Evolutionary conservation across 2,797 vertebrate genomes (phyloP).

Genomic region (Pterois miles): DNA sequence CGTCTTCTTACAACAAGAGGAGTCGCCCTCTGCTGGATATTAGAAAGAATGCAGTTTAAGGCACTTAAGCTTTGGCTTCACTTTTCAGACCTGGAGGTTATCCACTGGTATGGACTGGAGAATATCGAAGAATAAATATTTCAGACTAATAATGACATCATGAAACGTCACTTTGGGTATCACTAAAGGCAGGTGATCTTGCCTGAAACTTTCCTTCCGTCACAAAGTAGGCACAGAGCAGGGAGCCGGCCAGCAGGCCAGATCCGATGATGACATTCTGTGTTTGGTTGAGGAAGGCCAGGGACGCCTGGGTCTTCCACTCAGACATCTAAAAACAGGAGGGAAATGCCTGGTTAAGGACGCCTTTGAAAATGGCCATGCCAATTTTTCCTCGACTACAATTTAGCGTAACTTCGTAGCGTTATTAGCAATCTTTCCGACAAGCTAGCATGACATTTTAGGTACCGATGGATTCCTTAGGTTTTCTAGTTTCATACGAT

Average conservation of each 20-base stretch:
- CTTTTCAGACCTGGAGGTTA: no score
- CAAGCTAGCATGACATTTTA: no score
- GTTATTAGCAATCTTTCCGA: no score
- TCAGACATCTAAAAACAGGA: conserved; percentile 84
- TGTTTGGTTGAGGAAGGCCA: conserved; percentile 95
- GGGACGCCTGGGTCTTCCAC: conserved; percentile 93
- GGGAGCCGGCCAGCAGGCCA: conserved; percentile 91
- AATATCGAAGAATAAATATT: background rate
- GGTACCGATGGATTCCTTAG: no score
- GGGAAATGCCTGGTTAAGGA: background rate
- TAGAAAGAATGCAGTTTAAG: no score
- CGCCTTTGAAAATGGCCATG: no score
- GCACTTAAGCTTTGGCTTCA: no score
- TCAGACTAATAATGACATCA: background rate
- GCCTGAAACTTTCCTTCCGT: conserved; percentile 91
- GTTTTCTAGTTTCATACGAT: no score
- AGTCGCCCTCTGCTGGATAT: no score
- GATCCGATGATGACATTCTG: conserved; percentile 93
- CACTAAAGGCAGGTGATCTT: background rate
- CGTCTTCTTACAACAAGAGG: no score
- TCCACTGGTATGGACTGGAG: background rate
- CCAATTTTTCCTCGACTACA: no score
- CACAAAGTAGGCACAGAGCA: conserved; percentile 96
- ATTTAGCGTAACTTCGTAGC: no score
- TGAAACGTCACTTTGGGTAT: background rate